Evolutionary conservation across 2,113 vertebrate genomes (phyloP).

Genomic region (Promerops cafer): DNA sequence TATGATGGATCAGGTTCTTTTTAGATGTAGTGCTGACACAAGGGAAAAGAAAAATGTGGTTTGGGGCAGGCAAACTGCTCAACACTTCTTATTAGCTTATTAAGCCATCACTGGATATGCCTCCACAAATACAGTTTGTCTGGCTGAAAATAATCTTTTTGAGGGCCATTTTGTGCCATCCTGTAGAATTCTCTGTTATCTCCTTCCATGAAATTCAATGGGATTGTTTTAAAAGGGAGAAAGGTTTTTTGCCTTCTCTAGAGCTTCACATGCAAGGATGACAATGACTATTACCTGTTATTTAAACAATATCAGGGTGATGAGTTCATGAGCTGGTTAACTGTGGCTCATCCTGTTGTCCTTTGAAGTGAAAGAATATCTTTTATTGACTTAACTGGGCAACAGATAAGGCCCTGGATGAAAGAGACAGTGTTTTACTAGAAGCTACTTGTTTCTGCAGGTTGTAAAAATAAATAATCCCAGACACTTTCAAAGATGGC

Average conservation of each 20-base stretch:
- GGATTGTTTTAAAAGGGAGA: not conserved
- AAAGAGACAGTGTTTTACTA: not conserved
- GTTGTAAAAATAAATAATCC: not conserved
- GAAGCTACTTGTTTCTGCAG: not conserved
- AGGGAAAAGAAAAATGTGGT: not conserved
- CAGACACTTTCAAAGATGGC: not conserved
- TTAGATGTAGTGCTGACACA: not conserved
- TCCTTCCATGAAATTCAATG: not conserved
- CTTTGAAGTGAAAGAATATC: not conserved
- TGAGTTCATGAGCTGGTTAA: not conserved
- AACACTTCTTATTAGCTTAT: not conserved
- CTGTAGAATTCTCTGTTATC: not conserved
- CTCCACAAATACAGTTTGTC: not conserved
- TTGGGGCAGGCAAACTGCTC: not conserved
- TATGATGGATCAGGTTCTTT: not conserved
- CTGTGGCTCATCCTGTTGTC: not conserved
- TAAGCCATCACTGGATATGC: not conserved
- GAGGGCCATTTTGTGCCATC: not conserved
- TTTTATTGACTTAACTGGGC: not conserved
- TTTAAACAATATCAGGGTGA: not conserved
- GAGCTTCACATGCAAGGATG: not conserved
- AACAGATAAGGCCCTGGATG: not conserved
- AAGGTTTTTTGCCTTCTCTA: not conserved
- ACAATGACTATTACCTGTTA: not conserved
- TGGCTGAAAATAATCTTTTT: not conserved